phyloP scores from a whole-genome alignment of 2,888 invertebrate genomes.

The Drosophila algonquin region DNA sequence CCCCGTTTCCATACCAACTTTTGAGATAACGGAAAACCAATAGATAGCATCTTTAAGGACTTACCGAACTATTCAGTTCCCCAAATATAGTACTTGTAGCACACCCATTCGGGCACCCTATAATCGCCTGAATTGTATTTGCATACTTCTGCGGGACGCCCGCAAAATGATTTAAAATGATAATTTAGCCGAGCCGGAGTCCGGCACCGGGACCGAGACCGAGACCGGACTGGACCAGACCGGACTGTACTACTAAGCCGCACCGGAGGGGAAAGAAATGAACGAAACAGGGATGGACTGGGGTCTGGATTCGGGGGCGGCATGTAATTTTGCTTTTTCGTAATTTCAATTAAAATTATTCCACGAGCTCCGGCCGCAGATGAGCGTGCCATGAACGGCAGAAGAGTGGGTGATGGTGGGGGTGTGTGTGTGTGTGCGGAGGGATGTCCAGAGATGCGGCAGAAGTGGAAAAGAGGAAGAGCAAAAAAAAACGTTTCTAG shows the following conservation, averaged over 20 bases:
- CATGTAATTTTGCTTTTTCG: conserved; percentile 61
- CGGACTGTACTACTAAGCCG: neutral
- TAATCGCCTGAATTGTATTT: conserved; percentile 61
- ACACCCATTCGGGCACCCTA: conserved; percentile 29
- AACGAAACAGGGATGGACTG: neutral
- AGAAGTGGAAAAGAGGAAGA: conserved; percentile 6
- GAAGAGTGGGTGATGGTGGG: neutral
- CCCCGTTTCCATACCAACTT: neutral
- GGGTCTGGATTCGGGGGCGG: conserved; percentile 20
- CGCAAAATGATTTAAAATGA: conserved; percentile 77
- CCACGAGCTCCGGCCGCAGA: conserved; percentile 47
- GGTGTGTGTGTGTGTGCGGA: neutral
- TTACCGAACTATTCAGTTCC: neutral
- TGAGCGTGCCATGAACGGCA: conserved; percentile 9
- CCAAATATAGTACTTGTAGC: conserved; percentile 18
- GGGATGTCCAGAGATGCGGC: neutral
- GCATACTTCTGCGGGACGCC: conserved; percentile 68
- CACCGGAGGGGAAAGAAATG: conserved; percentile 5
- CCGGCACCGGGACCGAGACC: conserved; percentile 6
- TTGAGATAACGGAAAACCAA: neutral
- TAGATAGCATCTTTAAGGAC: neutral
- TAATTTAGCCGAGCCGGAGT: conserved; percentile 56
- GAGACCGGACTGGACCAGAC: conserved; percentile 1
- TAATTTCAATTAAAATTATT: conserved; percentile 79
- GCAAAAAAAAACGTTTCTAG: conserved; percentile 25